Evolutionary conservation across 2,797 vertebrate genomes (phyloP).

Genomic region (Decapterus maruadsi): DNA sequence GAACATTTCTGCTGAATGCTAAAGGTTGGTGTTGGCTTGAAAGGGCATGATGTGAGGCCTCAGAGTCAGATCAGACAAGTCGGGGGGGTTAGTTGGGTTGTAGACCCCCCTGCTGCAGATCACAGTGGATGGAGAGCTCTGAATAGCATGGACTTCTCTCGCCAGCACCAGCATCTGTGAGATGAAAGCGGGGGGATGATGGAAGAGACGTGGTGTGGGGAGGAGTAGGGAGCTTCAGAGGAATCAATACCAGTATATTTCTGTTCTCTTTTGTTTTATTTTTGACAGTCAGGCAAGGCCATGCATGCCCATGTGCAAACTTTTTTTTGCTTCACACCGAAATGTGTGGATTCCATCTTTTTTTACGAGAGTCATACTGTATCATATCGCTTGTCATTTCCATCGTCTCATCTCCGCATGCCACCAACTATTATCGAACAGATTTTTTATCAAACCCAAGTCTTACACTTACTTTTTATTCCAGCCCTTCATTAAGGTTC

Average conservation of each 20-base stretch:
- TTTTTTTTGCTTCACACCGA: conserved; percentile 9
- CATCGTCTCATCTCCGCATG: conserved; percentile 18
- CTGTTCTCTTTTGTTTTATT: conserved; percentile 38
- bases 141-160: conserved; percentile 56
- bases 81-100: conserved; percentile 31
- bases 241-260: conserved; percentile 49
- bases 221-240: conserved; percentile 45
- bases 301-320: conserved; percentile 6
- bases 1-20: conserved; percentile 26
- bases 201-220: conserved; percentile 24
- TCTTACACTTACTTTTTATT: conserved; percentile 14
- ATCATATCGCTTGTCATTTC: conserved; percentile 16
- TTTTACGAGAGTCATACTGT: not conserved
- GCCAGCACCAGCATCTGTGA: conserved; percentile 32
- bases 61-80: conserved; percentile 52
- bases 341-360: conserved; percentile 10
- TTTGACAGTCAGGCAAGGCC: conserved; percentile 6
- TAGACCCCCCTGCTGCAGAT: conserved; percentile 60
- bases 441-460: conserved; percentile 45
- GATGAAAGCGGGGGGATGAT: conserved; percentile 66
- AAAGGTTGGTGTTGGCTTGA: conserved; percentile 68
- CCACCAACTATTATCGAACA: not conserved
- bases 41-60: conserved; percentile 63
- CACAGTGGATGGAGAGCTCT: conserved; percentile 49
- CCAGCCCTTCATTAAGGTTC: conserved; percentile 21